Percentiles rank a stretch among this genome's conserved stretches.
Evolutionary conservation across 2,113 vertebrate species (phyloP).

Genomic region (Gasterosteus nipponicus): DNA sequence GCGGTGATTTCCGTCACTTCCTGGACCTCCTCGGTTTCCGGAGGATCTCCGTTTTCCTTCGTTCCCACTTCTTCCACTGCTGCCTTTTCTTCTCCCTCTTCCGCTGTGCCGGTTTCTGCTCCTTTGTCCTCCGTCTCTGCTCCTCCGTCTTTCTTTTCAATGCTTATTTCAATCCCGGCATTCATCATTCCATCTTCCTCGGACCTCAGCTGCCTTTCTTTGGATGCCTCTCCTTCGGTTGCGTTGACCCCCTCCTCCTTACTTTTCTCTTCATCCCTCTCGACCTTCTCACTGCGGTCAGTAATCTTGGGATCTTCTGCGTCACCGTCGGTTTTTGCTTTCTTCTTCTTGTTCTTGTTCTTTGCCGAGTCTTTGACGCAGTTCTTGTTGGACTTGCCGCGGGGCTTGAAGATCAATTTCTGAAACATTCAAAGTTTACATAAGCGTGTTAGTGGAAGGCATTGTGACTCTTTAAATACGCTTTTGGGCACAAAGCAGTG

Average conservation of each 20-base stretch:
- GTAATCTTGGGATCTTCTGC: conserved; percentile 65
- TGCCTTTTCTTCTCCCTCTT: conserved; percentile 22
- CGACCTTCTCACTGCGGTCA: conserved; percentile 55
- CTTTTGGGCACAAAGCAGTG: conserved; percentile 27
- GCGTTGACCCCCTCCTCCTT: conserved; percentile 15
- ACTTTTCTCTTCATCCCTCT: conserved; percentile 49
- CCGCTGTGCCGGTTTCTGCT: conserved; percentile 14
- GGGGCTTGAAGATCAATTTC: conserved; percentile 84
- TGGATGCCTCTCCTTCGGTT: neutral
- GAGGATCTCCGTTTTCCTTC: conserved; percentile 34
- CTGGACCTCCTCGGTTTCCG: conserved; percentile 21
- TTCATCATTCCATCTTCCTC: conserved; percentile 37
- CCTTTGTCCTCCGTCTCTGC: conserved; percentile 31
- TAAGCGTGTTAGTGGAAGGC: conserved; percentile 33
- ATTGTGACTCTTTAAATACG: conserved; percentile 25
- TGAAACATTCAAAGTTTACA: conserved; percentile 66
- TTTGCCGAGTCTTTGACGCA: conserved; percentile 77
- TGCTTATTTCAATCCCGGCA: conserved; percentile 36
- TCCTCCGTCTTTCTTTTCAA: conserved; percentile 27
- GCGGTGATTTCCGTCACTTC: conserved; percentile 34
- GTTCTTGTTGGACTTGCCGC: conserved; percentile 82
- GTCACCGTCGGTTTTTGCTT: conserved; percentile 63
- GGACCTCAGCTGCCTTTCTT: conserved; percentile 29
- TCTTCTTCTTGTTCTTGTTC: conserved; percentile 73
- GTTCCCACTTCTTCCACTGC: conserved; percentile 33